Evolutionary conservation across 2,888 invertebrate species (phyloP).

Genomic region (Piscicola geometra): DNA sequence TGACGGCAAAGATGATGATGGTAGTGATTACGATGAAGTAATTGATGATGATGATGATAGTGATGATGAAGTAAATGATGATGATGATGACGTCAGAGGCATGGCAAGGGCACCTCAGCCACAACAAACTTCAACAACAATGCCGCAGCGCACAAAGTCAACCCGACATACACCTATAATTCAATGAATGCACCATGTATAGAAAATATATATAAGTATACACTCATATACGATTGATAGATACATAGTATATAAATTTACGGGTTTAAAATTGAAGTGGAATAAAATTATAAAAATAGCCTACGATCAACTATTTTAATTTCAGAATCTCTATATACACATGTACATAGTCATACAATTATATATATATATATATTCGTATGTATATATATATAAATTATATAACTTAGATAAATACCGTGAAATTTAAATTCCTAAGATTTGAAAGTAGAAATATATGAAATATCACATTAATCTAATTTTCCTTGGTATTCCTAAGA

Average conservation of each 20-base stretch:
- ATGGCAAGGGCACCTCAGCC: neutral
- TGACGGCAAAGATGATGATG: too few relatives aligned
- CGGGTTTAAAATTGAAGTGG: neutral
- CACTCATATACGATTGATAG: too few relatives aligned
- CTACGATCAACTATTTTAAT: neutral
- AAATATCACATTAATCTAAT: constrained; percentile 13
- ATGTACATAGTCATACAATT: constrained; percentile 11
- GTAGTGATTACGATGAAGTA: too few relatives aligned
- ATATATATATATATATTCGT: neutral
- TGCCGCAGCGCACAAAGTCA: neutral
- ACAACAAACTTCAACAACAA: constrained; percentile 4
- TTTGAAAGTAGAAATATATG: neutral
- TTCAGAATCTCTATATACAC: constrained; percentile 13
- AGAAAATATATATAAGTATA: too few relatives aligned
- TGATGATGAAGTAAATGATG: neutral
- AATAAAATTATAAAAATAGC: constrained; percentile 2
- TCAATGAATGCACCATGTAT: too few relatives aligned
- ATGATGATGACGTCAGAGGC: neutral
- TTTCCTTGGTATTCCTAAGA: constrained; percentile 3
- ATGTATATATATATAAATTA: neutral
- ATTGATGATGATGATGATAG: too few relatives aligned
- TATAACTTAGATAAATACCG: neutral
- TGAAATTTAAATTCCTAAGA: constrained; percentile 13
- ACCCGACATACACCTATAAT: too few relatives aligned
- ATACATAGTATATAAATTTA: constrained; percentile 2